Evolutionary conservation across 2,113 vertebrate species (phyloP), one percentile per base, ranked within the genome.

Genomic region (Myiagra hebetior): DNA sequence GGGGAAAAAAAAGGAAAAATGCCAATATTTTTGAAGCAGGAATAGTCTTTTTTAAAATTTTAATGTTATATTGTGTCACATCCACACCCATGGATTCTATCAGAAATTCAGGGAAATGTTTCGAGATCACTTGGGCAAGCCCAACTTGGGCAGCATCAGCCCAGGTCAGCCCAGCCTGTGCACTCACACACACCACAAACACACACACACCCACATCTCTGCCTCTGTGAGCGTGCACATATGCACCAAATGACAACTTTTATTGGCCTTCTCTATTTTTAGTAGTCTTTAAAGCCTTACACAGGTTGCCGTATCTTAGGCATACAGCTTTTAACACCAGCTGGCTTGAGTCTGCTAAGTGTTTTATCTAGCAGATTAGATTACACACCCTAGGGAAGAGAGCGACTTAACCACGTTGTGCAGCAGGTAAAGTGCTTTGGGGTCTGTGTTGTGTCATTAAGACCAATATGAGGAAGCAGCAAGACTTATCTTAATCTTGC

Each of bases 401-500:
- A 96, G 80, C 0, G 17, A 95, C 84, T 94, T 91, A 93, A 96
- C 89, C 74, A 68, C 83, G 65, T 62, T 83, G 90, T 95, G 31
- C 80, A 92, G 89, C 93, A 96, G 97, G 95, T 95, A 94, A 93
- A 96, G 69, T 85, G 87, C 93, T 95, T 74, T 73, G 73, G 93
- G 96, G 88, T 89, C 80, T 91, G 92, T 75, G 37, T 93, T 86
- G 70, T 95, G 80, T 79, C 88, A n/a, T 95, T 94, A 95, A 60
- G 74, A 83, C 69, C 93, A 87, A 72, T n/a, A 91, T 5, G 28
- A 92, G 46, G 87, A 94, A 96, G 75, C 85, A 89, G 83, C 47
- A 92, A 93, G 91, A 92, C 64, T 95, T 90, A 91, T 70, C 90
- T 92, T 96, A 93, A 96, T 97, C 97, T 95, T 82, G 67, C 93